phyloP scores from a whole-genome alignment of 2,888 invertebrate species.

The Cephus sareptanus region DNA sequence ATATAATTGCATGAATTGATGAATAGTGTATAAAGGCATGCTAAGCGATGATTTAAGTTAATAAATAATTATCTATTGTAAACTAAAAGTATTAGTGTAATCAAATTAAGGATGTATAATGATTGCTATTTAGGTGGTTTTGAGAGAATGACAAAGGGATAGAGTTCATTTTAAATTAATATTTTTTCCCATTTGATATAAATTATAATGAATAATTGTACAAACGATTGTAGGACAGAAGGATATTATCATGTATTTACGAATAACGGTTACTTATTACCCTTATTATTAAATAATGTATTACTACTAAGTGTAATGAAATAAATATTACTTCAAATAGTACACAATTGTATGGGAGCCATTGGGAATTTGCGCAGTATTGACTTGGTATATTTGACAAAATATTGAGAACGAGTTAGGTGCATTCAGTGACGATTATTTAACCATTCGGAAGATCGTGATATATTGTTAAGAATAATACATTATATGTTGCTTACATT shows the following conservation, averaged over 20 bases:
- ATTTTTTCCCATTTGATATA: slow-evolving; percentile 48
- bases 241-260: slow-evolving; percentile 49
- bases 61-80: slow-evolving; percentile 16
- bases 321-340: slow-evolving; percentile 34
- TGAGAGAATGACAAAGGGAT: slow-evolving; percentile 21
- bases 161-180: slow-evolving; percentile 24
- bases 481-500: neutral
- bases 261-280: slow-evolving; percentile 49
- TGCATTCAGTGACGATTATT: neutral
- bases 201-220: slow-evolving; percentile 50
- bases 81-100: slow-evolving; percentile 32
- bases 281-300: slow-evolving; percentile 44
- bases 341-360: neutral
- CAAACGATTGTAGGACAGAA: slow-evolving; percentile 53
- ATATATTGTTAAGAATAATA: neutral
- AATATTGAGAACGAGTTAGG: neutral
- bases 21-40: slow-evolving; percentile 27
- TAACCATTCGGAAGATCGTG: neutral
- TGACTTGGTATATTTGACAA: neutral
- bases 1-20: slow-evolving; percentile 4
- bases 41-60: slow-evolving; percentile 13
- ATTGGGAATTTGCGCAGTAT: neutral
- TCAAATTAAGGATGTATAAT: slow-evolving; percentile 27
- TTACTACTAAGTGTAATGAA: slow-evolving; percentile 49
- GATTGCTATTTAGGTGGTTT: slow-evolving; percentile 27